Evolutionary conservation across 2,797 vertebrate genomes (phyloP), one percentile per base, ranked within the genome.

Genomic region (Amblyraja radiata): DNA sequence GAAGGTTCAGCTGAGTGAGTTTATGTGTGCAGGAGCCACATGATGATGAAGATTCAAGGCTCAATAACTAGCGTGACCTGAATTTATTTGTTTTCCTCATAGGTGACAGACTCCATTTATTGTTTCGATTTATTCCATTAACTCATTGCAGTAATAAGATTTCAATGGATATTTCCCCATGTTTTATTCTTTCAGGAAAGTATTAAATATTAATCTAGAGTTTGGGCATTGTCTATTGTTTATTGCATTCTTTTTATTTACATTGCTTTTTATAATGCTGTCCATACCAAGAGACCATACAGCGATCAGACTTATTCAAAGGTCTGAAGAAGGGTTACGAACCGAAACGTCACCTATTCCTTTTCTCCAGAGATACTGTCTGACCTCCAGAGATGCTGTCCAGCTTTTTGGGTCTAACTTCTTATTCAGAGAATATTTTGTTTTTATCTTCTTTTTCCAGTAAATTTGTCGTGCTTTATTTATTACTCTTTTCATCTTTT

Each of bases 31-130:
- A 6, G 81, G 54, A 84, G 54, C 54, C 81, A 84, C 54, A 84
- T 84, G 81, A 84, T 84, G 46, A 84, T 28, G 25, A 58, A 25
- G 25, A 28, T 61, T 28, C 54, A 46, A 58, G 23, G 9, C 54
- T 84, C 46, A 84, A 84, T 28, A 23, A 83, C 54, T 61, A 11
- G 54, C 13, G 23, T 84, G 81, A 5, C 46, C 81, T 61, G 54
- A 84, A 61, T 61, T 84, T 84, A 61, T 61, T n/a, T 61, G 54
- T 84, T 84, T 84, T 54, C 28, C 58, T n/a, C 83, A 86, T 28
- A 32, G 13, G 61, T 61, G 63, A 65, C 28, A 63, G n/a, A 86
- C 28, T 86, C 83, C 63, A 65, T 65, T 63, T 86, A 65, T 58
- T 18, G 58, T 65, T 86, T 63, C 25, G 61, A 86, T 28, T n/a